phyloP scores from a whole-genome alignment of 2,888 invertebrate genomes.

The Fissipunctia ypsillon region DNA sequence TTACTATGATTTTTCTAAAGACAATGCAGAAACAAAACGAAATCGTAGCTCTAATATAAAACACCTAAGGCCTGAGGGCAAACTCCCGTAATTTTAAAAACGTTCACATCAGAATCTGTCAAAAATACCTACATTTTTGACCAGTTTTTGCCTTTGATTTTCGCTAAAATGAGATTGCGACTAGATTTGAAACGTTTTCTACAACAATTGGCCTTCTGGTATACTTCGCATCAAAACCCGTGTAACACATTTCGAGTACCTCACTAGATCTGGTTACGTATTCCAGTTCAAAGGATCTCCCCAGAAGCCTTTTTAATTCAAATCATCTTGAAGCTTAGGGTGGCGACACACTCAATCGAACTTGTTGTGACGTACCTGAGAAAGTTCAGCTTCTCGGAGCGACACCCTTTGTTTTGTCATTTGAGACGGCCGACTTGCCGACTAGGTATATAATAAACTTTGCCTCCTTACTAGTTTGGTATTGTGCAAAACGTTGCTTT shows the following conservation, averaged over 20 bases:
- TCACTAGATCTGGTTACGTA: slow-evolving; percentile 59
- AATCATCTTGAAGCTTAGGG: slow-evolving; percentile 64
- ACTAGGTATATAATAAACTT: slow-evolving; percentile 67
- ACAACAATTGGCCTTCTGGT: background rate
- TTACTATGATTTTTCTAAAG: background rate
- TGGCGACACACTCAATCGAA: slow-evolving; percentile 69
- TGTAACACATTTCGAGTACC: slow-evolving; percentile 34
- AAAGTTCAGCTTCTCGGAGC: slow-evolving; percentile 69
- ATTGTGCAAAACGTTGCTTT: slow-evolving; percentile 59
- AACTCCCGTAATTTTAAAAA: background rate
- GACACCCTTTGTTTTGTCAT: slow-evolving; percentile 78
- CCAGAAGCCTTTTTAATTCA: slow-evolving; percentile 68
- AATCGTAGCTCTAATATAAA: background rate
- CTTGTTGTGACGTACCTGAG: slow-evolving; percentile 70
- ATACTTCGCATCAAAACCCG: slow-evolving; percentile 1
- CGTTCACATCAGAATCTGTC: background rate
- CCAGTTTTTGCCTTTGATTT: background rate
- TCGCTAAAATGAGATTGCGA: background rate
- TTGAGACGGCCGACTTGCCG: slow-evolving; percentile 70
- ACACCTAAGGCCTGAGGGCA: too few relatives aligned
- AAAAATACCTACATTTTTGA: background rate
- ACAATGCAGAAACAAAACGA: background rate
- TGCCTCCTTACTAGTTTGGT: slow-evolving; percentile 64
- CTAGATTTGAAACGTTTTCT: background rate
- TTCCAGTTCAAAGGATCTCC: slow-evolving; percentile 63